Percentiles rank a stretch among this genome's conserved stretches.
Conservation (phyloP, 2,888 invertebrate species). For the Gnatocerus cornutus region DNA sequence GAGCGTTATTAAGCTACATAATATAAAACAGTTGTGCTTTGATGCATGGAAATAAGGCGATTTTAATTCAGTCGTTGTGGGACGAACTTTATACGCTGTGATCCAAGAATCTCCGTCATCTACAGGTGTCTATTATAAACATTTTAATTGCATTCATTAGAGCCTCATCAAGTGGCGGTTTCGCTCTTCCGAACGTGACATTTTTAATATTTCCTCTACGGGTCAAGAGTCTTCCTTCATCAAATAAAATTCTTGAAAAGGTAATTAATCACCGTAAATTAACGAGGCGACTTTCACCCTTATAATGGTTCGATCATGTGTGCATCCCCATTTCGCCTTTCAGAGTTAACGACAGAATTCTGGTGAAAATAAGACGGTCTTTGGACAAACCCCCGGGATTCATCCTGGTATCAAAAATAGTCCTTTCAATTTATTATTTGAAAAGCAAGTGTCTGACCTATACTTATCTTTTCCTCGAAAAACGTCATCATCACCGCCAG, state of each 20-base stretch:
- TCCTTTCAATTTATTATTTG: constrained; percentile 30
- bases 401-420: constrained; percentile 22
- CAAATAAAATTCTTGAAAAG: constrained; percentile 26
- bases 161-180: constrained; percentile 25
- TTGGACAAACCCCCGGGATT: background rate
- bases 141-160: constrained; percentile 6
- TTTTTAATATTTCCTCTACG: constrained; percentile 25
- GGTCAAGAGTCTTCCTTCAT: constrained; percentile 34
- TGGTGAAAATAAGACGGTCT: background rate
- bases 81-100: too few species aligned
- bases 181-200: constrained; percentile 20
- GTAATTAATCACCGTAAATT: constrained; percentile 35
- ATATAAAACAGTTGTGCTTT: constrained; percentile 34
- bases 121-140: constrained; percentile 28
- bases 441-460: constrained; percentile 35
- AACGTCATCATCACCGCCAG: constrained; percentile 21
- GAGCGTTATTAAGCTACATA: constrained; percentile 20
- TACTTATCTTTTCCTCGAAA: constrained; percentile 25
- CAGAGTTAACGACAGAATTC: constrained; percentile 1
- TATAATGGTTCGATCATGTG: constrained; percentile 23
- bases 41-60: constrained; percentile 23
- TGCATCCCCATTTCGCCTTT: constrained; percentile 4
- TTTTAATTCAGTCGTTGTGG: background rate
- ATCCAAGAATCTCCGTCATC: constrained; percentile 1
- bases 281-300: constrained; percentile 16